Conservation (phyloP, 2,888 invertebrate species). For the Amphipyra tragopoginis region DNA sequence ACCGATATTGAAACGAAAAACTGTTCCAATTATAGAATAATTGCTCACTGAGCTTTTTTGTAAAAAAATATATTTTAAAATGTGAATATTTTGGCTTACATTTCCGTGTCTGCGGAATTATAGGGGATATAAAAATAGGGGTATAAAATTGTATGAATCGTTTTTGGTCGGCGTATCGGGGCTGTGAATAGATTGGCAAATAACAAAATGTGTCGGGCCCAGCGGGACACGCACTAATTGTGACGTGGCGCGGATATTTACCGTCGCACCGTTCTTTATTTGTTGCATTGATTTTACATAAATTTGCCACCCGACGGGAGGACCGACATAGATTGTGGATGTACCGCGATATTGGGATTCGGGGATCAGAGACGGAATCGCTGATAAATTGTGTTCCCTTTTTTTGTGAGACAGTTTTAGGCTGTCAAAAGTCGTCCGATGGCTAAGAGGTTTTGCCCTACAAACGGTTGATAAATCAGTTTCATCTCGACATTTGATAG, state of each 20-base stretch:
- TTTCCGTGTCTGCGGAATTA: conserved; percentile 1
- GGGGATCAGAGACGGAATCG: conserved; percentile 62
- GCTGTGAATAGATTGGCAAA: conserved; percentile 60
- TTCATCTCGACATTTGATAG: too few species aligned
- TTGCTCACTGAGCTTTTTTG: conserved; percentile 35
- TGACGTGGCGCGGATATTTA: conserved; percentile 70
- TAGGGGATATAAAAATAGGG: conserved; percentile 20
- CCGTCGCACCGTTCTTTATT: conserved; percentile 68
- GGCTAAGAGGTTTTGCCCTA: conserved; percentile 9
- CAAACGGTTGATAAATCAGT: background rate
- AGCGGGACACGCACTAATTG: conserved; percentile 72
- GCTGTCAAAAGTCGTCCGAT: conserved; percentile 27
- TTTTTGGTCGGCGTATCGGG: conserved; percentile 45
- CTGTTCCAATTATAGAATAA: conserved; percentile 52
- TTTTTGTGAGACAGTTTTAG: conserved; percentile 47
- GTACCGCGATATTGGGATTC: conserved; percentile 60
- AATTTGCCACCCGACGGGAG: conserved; percentile 61
- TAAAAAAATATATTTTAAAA: background rate
- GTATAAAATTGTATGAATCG: conserved; percentile 36
- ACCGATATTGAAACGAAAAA: conserved; percentile 43
- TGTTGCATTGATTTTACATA: conserved; percentile 65
- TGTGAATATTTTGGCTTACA: background rate
- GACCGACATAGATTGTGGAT: conserved; percentile 55
- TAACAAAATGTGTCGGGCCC: conserved; percentile 63
- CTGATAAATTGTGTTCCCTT: conserved; percentile 62